phyloP scores from a whole-genome alignment of 2,113 vertebrate genomes.

The Rhabdornis inornatus region DNA sequence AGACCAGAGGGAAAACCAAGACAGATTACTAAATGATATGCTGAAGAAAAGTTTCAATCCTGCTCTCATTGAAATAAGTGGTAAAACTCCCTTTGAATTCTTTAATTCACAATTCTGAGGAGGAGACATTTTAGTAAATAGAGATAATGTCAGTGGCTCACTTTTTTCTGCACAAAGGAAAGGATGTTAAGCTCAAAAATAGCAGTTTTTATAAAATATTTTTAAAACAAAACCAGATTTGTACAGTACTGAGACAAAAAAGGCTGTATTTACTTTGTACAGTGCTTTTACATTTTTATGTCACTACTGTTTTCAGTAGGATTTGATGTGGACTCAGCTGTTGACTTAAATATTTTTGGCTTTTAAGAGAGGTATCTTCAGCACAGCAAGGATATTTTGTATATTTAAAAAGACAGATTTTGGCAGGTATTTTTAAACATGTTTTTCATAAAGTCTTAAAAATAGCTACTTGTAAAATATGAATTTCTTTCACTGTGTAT shows the following conservation, averaged over 20 bases:
- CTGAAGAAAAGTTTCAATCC: neutral
- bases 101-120: neutral
- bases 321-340: constrained; percentile 31
- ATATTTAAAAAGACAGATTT: constrained; percentile 73
- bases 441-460: constrained; percentile 63
- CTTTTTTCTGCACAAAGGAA: constrained; percentile 43
- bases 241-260: constrained; percentile 37
- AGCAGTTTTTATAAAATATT: constrained; percentile 68
- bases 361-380: constrained; percentile 57
- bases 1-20: neutral
- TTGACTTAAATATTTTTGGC: constrained; percentile 46
- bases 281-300: constrained; percentile 66
- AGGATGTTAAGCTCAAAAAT: constrained; percentile 20
- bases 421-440: constrained; percentile 72
- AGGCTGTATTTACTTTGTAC: constrained; percentile 55
- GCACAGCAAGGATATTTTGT: constrained; percentile 56
- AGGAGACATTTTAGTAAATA: neutral
- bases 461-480: constrained; percentile 70
- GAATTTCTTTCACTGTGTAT: constrained; percentile 65
- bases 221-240: constrained; percentile 52
- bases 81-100: neutral
- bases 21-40: neutral
- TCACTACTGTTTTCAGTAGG: constrained; percentile 62
- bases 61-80: neutral
- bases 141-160: neutral